Evolutionary conservation across 2,888 invertebrate genomes (phyloP), one percentile per base, ranked within the genome.

Genomic region (Catocala nupta): DNA sequence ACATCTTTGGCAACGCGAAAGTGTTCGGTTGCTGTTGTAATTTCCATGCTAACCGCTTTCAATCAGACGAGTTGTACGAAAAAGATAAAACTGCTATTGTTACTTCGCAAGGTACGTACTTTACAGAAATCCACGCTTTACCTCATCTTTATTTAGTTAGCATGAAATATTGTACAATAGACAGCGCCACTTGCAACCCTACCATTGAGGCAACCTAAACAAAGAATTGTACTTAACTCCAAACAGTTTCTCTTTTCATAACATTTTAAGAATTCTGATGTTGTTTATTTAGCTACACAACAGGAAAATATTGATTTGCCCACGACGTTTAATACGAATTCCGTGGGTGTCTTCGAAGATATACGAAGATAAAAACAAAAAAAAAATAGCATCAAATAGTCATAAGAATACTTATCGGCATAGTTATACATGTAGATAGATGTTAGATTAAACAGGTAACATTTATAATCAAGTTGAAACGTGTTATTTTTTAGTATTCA

Each of bases 401-500:
- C 13, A 13, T 48, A 54, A 49, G 43, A 59, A 63, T 63, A 51
- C 50, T 16, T 34, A 10, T 57, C 12, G 45, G 12, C 43, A 50
- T 53, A 39, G 8, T 33, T 52, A 44, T 25, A 63, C 36, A 34
- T 47, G 11, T 53, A 44, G 59, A 55, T 62, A 57, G 51, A 47
- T 50, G 49, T 47, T 47, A 56, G 16, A 59, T 63, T 36, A 54
- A 50, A 42, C 39, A 36, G 39, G 45, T 59, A 47, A 50, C 13
- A 68, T 55, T 65, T 57, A 12, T 53, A 55, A 49, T 44, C 48
- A 51, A 55, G 11, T 56, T 44, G 50, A 64, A 78, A 72, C 72
- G 57, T 54, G 68, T 75, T 65, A 60, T 57, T 52, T 63, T 56
- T 25, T 61, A 11, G 11, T 49, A 64, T 55, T 55, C 44, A 43